Evolutionary conservation across 2,888 invertebrate species (phyloP).

Genomic region (Atherix ibis): DNA sequence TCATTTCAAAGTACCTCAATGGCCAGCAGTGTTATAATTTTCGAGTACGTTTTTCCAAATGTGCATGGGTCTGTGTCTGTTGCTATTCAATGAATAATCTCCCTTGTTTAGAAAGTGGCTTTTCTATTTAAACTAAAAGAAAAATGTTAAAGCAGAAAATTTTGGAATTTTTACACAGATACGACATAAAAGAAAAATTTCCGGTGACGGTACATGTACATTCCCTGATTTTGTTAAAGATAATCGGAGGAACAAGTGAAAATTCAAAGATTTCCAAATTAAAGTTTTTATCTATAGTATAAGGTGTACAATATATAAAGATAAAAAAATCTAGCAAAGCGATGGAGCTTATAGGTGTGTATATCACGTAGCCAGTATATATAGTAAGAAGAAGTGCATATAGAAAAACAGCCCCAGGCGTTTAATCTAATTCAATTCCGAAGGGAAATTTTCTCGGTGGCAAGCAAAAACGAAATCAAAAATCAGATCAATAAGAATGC

Average conservation of each 20-base stretch:
- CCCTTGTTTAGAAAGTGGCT: too few relatives aligned
- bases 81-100: too few relatives aligned
- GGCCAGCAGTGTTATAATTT: too few relatives aligned
- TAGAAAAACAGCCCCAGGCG: neutral
- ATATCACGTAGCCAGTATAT: neutral
- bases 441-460: neutral
- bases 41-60: too few relatives aligned
- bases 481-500: constrained; percentile 2
- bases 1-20: too few relatives aligned
- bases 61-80: too few relatives aligned
- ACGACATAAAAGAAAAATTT: neutral
- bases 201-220: neutral
- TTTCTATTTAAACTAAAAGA: too few relatives aligned
- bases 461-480: neutral
- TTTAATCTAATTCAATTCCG: constrained; percentile 6
- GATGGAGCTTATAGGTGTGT: neutral
- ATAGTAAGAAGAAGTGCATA: neutral
- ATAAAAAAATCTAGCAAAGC: too few relatives aligned
- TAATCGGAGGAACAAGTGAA: neutral
- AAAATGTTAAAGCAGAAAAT: too few relatives aligned
- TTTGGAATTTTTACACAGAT: neutral
- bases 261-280: too few relatives aligned
- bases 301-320: too few relatives aligned
- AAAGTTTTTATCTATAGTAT: too few relatives aligned
- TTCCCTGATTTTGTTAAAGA: neutral